phyloP scores from a whole-genome alignment of 2,113 vertebrate species.

The Machaerirhynchus nigripectus region DNA sequence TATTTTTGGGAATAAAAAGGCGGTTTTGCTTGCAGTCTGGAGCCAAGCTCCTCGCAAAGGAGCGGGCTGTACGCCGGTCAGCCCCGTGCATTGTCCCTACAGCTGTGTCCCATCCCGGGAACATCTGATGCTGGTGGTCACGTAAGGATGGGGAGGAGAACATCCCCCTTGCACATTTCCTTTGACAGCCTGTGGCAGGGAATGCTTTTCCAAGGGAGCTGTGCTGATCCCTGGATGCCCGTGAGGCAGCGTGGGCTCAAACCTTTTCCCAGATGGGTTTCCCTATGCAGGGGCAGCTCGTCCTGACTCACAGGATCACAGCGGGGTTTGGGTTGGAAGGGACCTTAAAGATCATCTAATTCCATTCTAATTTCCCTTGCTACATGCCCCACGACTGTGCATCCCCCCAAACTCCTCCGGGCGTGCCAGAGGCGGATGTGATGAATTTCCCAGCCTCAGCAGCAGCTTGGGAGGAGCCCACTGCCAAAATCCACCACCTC shows the following conservation, averaged over 20 bases:
- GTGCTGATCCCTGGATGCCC: neutral
- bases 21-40: neutral
- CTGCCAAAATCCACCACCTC: neutral
- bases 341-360: neutral
- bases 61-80: neutral
- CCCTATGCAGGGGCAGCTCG: neutral
- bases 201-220: neutral
- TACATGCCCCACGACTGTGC: neutral
- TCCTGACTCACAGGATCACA: neutral
- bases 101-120: neutral
- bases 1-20: neutral
- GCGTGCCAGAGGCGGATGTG: neutral
- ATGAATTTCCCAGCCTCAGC: neutral
- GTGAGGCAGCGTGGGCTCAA: neutral
- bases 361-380: neutral
- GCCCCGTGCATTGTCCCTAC: neutral
- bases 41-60: constrained; percentile 25
- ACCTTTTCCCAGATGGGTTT: neutral
- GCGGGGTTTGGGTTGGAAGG: neutral
- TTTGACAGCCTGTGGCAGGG: neutral
- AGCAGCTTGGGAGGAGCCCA: neutral
- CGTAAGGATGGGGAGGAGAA: neutral
- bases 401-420: neutral
- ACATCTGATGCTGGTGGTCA: neutral
- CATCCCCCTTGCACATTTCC: neutral